Evolutionary conservation across 2,888 invertebrate genomes (phyloP).

Genomic region (Sarcophaga variegata): DNA sequence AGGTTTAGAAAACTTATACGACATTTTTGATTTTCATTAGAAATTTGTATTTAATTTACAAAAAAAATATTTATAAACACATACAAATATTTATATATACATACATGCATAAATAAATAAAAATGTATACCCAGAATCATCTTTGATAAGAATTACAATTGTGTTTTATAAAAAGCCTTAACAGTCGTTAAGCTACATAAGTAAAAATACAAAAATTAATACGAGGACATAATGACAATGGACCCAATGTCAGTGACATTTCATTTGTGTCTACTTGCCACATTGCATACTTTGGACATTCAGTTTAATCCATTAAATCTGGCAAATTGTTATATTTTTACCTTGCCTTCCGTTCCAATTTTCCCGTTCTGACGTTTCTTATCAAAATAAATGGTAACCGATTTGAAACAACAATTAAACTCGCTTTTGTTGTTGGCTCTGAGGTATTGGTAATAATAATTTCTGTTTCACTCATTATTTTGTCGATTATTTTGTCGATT

Average conservation of each 20-base stretch:
- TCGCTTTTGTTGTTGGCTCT: constrained; percentile 83
- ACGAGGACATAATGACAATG: constrained; percentile 64
- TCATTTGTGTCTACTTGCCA: constrained; percentile 35
- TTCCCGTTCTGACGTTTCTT: constrained; percentile 87
- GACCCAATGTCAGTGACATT: constrained; percentile 67
- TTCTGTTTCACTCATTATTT: constrained; percentile 80
- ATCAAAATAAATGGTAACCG: constrained; percentile 93
- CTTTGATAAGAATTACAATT: constrained; percentile 61
- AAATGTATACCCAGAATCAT: constrained; percentile 41
- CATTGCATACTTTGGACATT: background rate
- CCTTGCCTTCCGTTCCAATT: constrained; percentile 92
- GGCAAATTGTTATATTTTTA: constrained; percentile 75
- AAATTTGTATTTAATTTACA: background rate
- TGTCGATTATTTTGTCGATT: constrained; percentile 71
- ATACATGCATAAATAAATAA: constrained; percentile 14
- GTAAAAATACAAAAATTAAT: background rate
- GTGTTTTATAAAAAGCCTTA: background rate
- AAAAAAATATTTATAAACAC: too few relatives aligned
- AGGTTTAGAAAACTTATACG: too few relatives aligned
- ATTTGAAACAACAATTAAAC: constrained; percentile 95
- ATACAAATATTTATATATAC: background rate
- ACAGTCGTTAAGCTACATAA: too few relatives aligned
- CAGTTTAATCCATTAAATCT: constrained; percentile 34
- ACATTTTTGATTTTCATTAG: too few relatives aligned
- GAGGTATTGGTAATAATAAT: constrained; percentile 79